Evolutionary conservation across 2,888 invertebrate genomes (phyloP), one percentile per base, ranked within the genome.

Genomic region (Parochlus steinenii): DNA sequence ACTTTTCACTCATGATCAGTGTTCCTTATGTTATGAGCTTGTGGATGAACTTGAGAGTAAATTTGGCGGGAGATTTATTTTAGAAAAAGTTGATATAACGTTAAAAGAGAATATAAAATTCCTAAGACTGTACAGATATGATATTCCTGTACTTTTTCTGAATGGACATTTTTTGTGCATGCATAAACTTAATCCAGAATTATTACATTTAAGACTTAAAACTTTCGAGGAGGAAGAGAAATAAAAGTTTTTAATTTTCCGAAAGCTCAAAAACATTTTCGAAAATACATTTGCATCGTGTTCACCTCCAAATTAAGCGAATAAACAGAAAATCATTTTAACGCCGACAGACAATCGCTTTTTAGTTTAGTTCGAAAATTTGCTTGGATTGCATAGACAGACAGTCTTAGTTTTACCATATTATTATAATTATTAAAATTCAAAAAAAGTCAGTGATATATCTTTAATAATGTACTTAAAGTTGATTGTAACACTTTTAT

Each of bases 81-180:
- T 87, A 42, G 60, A 77, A 52, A 74, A 75, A 55, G 69, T 89
- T 32, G 74, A 83, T 55, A 89, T 90, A 31, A 72, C 73, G 11
- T 62, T 65, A 10, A 69, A 69, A 50, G 75, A 73, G 47, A 85
- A 87, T 55, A 50, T 78, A 22, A 62, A 68, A 34, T 85, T 74
- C 69, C 61, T 74, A 39, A 64, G 74, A 40, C 61, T 81, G 29
- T 90, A 85, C 50, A 68, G 74, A 42, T 67, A 75, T 51, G 86
- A 90, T 51, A 89, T 90, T 50, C 89, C 90, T 26, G 89, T 90
- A 6, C 57, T 90, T 44, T 85, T 86, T 56, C 63, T 89, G 6
- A 78, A 87, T 58, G 80, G 78, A 5, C 67, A 75, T 46, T 89
- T 70, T 58, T 62, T 90, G 29, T 81, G 82, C 51, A 82, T 76